Evolutionary conservation across 2,113 vertebrate genomes (phyloP), one percentile per base, ranked within the genome.

Genomic region (Petrocephalus zakoni): DNA sequence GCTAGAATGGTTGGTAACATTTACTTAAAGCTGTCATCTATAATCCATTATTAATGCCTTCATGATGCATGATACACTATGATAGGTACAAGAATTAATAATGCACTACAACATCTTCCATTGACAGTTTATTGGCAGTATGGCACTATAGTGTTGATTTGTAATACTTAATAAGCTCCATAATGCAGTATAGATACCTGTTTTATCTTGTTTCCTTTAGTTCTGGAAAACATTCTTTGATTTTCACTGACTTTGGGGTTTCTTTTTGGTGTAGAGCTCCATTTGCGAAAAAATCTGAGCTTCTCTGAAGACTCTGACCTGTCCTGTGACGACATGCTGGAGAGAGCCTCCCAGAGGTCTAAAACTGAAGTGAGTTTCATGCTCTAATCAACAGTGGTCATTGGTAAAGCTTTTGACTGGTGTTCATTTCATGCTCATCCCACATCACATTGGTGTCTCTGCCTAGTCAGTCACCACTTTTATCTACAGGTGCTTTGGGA

Each of bases 291-390:
- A 2, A 95, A 95, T 83, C 90, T 95, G 81, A 97, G 96, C 88
- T 96, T 96, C 92, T 97, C 96, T 0, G 97, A 98, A 55, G 97
- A 98, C 87, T 97, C 96, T 0, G 97, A 97, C 53, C 95, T 98
- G 86, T 97, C 96, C 87, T 97, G 96, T 0, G 96, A 96, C 0
- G 96, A 96, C 3, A 83, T 97, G 85, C 93, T 98, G 22, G 96
- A 97, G 84, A 95, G 95, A 13, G 96, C 96, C 90, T 98, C 97
- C 0, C 96, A 97, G 92, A 96, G 93, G 87, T 96, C 96, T 86
- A 95, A 92, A 90, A 92, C 96, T 90, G 96, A 98, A 90, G 98
- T 99, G 93, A 10, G 96, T 89, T 6, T 78, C 58, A 6, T 47
- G 49, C 84, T 21, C 56, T 85, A 11, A 46, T 61, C 37, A 86